Evolutionary conservation across 2,888 invertebrate genomes (phyloP).

Genomic region (Orthosia gothica): DNA sequence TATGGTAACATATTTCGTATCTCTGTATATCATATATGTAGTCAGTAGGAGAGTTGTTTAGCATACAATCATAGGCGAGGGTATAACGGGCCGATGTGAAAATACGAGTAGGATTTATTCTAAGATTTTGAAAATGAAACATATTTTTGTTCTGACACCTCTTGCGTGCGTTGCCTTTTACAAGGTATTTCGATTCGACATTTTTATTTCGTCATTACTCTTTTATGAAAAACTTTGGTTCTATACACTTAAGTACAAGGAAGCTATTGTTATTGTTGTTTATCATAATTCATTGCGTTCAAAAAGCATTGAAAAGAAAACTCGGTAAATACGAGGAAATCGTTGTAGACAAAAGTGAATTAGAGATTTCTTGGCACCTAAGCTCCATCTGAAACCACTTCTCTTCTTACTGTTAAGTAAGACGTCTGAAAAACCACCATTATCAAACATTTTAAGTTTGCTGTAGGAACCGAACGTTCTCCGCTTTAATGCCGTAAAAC

Average conservation of each 20-base stretch:
- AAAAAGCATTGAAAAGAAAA: neutral
- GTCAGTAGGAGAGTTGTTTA: conserved; percentile 28
- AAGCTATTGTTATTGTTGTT: neutral
- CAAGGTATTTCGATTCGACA: conserved; percentile 5
- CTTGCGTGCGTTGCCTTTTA: conserved; percentile 12
- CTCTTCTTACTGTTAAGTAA: neutral
- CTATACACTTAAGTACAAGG: neutral
- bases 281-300: neutral
- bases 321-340: neutral
- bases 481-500: no score
- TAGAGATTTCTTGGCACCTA: conserved; percentile 18
- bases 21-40: conserved; percentile 32
- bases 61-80: conserved; percentile 35
- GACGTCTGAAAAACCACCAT: neutral
- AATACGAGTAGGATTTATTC: conserved; percentile 4
- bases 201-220: conserved; percentile 24
- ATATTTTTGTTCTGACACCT: conserved; percentile 24
- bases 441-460: neutral
- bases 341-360: conserved; percentile 11
- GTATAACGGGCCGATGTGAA: neutral
- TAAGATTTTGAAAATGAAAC: conserved; percentile 9
- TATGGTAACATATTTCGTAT: conserved; percentile 48
- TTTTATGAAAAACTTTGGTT: conserved; percentile 25
- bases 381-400: neutral
- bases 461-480: no score